Base-by-base conservation (phyloP, 1,140 invertebrate genomes). In the Xylocopa sonorina region DNA sequence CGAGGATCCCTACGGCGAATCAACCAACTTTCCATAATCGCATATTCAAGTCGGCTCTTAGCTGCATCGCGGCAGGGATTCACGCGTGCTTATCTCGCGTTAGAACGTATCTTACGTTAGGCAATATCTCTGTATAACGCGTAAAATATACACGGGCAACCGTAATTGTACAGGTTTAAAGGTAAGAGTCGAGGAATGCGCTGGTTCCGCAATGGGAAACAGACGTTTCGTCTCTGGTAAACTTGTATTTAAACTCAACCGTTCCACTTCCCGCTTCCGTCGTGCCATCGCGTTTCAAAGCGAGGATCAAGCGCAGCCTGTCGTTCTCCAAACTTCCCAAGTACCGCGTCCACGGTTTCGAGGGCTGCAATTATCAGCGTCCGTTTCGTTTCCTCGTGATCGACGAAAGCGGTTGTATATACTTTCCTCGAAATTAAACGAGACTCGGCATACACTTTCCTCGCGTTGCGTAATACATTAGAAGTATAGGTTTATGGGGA, bases 11-110 rank as follows among this genome's bases (percentile, higher is more conserved):
- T 2, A 66, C 38, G 18, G 73, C 50, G 60, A 75, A 75, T 67
- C n/a, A n/a, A 75, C 50, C 60, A 66, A 75, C 67, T 75, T 64
- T 64, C 58, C 60, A 64, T 74, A 64, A 74, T 74, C 72, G 72
- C 48, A 12, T 73, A 73, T 73, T 73, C 57, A 41, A 4, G 27
- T 12, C 46, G 32, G 24, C 32, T 43, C 27, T 32, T 64, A 18
- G 24, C 60, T 32, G 3, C 12, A 51, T 75, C 72, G 24, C 58
- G 58, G 58, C 34, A 53, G 58, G 72, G 58, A 74, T 74, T 74
- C 72, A 29, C n/a, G 58, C 72, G 24, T 34, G 58, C n/a, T 64
- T 74, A 64, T 74, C 46, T 64, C n/a, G n/a, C n/a, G n/a, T n/a
- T n/a, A 51, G 32, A 53, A 64, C 24, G 18, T 24, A n/a, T n/a